Evolutionary conservation across 92 coral and sea anemone species (phyloP).

Genomic region (Porites evermanni): DNA sequence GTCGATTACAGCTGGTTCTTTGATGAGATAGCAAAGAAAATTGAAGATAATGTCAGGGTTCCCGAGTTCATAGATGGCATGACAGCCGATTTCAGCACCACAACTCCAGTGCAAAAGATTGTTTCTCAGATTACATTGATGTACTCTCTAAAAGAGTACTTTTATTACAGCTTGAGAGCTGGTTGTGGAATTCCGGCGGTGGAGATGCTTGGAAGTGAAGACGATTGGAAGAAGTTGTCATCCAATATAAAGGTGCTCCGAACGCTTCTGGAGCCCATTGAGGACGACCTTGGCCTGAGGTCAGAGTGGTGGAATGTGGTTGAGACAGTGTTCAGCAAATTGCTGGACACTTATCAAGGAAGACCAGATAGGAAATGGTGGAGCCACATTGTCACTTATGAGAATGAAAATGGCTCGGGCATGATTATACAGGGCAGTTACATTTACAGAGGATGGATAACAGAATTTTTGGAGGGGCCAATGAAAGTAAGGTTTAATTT

Average conservation of each 20-base stretch:
- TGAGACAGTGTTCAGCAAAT: constrained; percentile 55
- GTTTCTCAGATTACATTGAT: constrained; percentile 56
- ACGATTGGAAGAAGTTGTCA: constrained; percentile 55
- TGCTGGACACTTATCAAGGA: constrained; percentile 71
- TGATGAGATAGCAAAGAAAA: constrained; percentile 59
- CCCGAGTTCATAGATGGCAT: constrained; percentile 76
- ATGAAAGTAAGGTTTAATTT: background rate
- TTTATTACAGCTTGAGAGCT: constrained; percentile 1
- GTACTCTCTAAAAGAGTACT: constrained; percentile 66
- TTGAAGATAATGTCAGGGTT: constrained; percentile 64
- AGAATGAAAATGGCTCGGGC: constrained; percentile 46
- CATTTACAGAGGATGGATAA: constrained; percentile 55
- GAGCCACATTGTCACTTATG: constrained; percentile 48
- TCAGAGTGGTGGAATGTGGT: constrained; percentile 70
- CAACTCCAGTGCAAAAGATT: constrained; percentile 71
- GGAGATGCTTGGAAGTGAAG: constrained; percentile 70
- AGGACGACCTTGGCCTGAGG: constrained; percentile 48
- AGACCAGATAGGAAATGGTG: constrained; percentile 58
- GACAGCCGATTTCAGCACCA: constrained; percentile 70
- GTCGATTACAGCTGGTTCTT: constrained; percentile 75
- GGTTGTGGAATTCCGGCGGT: constrained; percentile 71
- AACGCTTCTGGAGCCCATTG: constrained; percentile 55
- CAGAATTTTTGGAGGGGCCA: constrained; percentile 52
- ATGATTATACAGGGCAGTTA: background rate
- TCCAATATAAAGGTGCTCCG: constrained; percentile 52